A percentile compares a stretch with the other conserved stretches of the same genome.
Evolutionary conservation across 2,888 invertebrate species (phyloP).

Genomic region (Coenonympha arcania): DNA sequence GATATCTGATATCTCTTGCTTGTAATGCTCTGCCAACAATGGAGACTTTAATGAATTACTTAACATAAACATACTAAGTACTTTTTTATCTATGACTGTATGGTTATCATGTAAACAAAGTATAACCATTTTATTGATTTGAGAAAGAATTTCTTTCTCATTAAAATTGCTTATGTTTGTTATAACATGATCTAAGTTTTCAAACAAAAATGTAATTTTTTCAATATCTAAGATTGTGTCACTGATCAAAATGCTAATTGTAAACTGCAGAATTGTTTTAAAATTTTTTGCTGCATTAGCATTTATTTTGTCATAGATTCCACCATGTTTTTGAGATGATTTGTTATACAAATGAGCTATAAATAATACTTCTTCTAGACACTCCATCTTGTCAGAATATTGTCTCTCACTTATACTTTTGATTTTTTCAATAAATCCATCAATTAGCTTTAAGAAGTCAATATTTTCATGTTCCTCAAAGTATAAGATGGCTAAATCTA

Average conservation of each 20-base stretch:
- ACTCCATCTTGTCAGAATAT: constrained; percentile 48
- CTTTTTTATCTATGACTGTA: constrained; percentile 40
- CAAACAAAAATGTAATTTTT: constrained; percentile 37
- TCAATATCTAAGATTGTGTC: constrained; percentile 38
- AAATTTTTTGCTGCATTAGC: constrained; percentile 32
- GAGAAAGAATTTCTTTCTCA: constrained; percentile 35
- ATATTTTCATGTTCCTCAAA: constrained; percentile 37
- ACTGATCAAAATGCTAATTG: constrained; percentile 39
- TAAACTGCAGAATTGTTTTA: constrained; percentile 42
- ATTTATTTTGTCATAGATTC: constrained; percentile 27
- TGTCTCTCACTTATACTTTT: constrained; percentile 43
- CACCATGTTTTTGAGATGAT: constrained; percentile 27
- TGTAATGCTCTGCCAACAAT: constrained; percentile 30
- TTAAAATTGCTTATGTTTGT: constrained; percentile 26
- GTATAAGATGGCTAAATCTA: constrained; percentile 45
- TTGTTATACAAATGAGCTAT: constrained; percentile 39
- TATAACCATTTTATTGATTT: constrained; percentile 43
- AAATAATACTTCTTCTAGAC: constrained; percentile 44
- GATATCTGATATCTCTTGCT: constrained; percentile 43
- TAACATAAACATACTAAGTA: constrained; percentile 43
- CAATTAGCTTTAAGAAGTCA: constrained; percentile 35
- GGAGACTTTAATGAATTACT: constrained; percentile 35
- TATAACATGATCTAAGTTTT: constrained; percentile 31
- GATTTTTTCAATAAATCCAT: constrained; percentile 39
- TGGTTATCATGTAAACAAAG: constrained; percentile 41